Evolutionary conservation across 2,888 invertebrate species (phyloP), one percentile per base, ranked within the genome.

Genomic region (Neoscelio sp.): DNA sequence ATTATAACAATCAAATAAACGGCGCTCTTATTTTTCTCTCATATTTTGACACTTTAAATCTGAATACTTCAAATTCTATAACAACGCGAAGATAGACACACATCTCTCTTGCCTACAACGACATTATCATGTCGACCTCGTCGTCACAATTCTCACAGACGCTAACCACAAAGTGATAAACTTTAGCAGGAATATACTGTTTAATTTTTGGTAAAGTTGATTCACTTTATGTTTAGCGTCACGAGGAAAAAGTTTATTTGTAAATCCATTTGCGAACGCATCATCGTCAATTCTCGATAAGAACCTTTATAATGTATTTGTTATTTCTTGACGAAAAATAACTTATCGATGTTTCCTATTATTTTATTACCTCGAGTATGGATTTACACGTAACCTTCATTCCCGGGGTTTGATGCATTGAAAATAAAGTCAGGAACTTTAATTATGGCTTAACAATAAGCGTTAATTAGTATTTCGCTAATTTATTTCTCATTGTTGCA

Each of bases 91-190:
- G 54, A 35, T 48, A 40, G 3, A 50, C 23, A 20, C 23, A 15
- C 40, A 17, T 73, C 38, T 68, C 54, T 65, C 60, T 60, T 28
- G 67, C 65, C 52, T 60, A n/a, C 13, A 23, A 50, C 28, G 30
- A 75, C 67, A 75, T 75, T 75, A 67, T 58, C n/a, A 67, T 75
- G 67, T 75, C 52, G 75, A 64, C 44, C 50, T 67, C 13, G 28
- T 48, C 64, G 73, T 73, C 64, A 56, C 73, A 17, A 73, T 73
- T 60, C 73, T 64, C 35, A 38, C n/a, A 17, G 15, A 7, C 2
- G 4, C 3, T 8, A 30, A 2, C 38, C 7, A 7, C 60, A 60
- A 70, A 68, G 40, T 26, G 67, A 2, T 15, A 17, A n/a, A 48
- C 8, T 26, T 40, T 50, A 26, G 33, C 62, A 15, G 18, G 26